Conservation (phyloP, 2,113 vertebrate genomes). For the Platanista minor region DNA sequence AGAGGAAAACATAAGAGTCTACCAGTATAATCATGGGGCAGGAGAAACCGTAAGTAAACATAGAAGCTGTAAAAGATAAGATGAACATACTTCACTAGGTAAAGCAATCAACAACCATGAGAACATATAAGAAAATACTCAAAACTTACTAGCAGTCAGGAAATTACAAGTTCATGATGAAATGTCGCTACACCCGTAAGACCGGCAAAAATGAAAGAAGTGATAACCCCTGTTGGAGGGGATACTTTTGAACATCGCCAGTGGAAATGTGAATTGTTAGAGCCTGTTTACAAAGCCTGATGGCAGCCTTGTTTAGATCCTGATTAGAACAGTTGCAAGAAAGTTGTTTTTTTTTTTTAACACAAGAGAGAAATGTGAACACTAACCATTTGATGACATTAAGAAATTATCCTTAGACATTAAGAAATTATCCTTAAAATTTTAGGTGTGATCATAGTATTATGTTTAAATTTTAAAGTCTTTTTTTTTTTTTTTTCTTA, state of each 20-base stretch:
- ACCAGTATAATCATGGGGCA: background rate
- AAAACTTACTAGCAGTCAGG: background rate
- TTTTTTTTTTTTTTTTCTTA: background rate
- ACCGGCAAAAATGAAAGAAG: background rate
- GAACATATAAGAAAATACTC: background rate
- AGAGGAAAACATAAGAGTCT: background rate
- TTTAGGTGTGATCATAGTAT: background rate
- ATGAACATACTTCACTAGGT: background rate
- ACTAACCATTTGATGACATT: background rate
- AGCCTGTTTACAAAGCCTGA: background rate
- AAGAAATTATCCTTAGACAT: background rate
- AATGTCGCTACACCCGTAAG: background rate
- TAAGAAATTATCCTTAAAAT: background rate
- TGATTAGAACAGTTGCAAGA: background rate
- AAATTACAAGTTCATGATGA: background rate
- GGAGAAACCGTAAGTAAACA: background rate
- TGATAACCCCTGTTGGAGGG: background rate
- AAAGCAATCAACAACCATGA: background rate
- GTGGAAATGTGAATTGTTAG: background rate
- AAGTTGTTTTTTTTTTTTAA: background rate
- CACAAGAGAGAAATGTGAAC: background rate
- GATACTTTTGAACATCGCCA: background rate
- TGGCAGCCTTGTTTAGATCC: background rate
- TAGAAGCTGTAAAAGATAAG: background rate
- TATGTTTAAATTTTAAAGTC: background rate